A percentile compares a stretch with the other conserved stretches of the same genome.
These are phyloP conservation scores for Gyrodactylus salaris DNA, from an alignment of 1,140 invertebrate genomes.

Conservation along the genomic window DNA sequence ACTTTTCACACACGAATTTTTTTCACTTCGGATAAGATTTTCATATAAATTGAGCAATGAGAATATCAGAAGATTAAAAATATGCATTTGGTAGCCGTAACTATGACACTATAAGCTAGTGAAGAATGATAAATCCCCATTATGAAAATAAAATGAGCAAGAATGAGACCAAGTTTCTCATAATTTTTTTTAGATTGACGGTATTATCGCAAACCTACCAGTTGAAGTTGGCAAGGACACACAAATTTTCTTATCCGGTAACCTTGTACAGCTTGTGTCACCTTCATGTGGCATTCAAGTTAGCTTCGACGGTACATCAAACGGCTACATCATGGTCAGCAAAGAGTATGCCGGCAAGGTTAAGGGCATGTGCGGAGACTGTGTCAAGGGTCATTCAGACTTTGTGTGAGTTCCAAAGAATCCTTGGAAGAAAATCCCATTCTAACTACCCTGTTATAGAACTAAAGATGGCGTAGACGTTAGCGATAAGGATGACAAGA, in stretches of 20 bases:
- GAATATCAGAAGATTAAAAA: too few relatives aligned
- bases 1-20: too few relatives aligned
- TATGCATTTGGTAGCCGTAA: too few relatives aligned
- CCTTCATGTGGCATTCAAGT: neutral
- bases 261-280: slow-evolving; percentile 1
- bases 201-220: neutral
- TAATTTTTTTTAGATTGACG: neutral
- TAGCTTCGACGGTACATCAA: neutral
- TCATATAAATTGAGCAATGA: too few relatives aligned
- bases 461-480: slow-evolving; percentile 1
- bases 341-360: slow-evolving; percentile 1
- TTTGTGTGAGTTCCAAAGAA: neutral
- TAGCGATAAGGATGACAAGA: neutral
- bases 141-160: too few relatives aligned
- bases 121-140: too few relatives aligned
- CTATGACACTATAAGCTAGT: too few relatives aligned
- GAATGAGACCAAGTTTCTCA: neutral
- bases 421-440: neutral
- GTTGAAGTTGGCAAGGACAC: neutral
- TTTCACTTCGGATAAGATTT: too few relatives aligned
- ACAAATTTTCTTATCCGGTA: neutral
- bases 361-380: slow-evolving; percentile 3
- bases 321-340: neutral
- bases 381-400: neutral
- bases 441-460: neutral